These are phyloP conservation scores for Tuta absoluta DNA, from an alignment of 2,888 invertebrate genomes.

Conservation along the genomic window DNA sequence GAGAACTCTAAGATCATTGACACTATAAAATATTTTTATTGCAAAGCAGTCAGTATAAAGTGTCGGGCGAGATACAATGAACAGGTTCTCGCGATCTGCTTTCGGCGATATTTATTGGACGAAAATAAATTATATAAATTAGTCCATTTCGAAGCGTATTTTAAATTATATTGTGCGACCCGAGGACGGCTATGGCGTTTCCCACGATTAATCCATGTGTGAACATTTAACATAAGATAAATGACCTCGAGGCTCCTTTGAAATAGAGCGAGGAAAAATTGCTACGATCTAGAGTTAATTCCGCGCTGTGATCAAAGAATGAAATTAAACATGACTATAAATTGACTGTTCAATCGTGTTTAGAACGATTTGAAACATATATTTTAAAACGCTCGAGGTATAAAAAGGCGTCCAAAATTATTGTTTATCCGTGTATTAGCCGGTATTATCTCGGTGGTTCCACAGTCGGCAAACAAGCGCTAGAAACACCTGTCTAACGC, in stretches of 20 bases:
- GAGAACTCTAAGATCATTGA: conserved; percentile 43
- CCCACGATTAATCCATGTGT: conserved; percentile 24
- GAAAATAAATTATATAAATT: conserved; percentile 28
- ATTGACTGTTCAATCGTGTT: background rate
- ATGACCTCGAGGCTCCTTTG: conserved; percentile 13
- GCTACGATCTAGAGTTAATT: background rate
- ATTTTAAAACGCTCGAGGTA: background rate
- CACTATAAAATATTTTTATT: conserved; percentile 43
- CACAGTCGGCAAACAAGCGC: conserved; percentile 35
- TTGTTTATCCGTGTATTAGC: conserved; percentile 17
- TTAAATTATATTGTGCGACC: conserved; percentile 11
- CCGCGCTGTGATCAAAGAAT: conserved; percentile 4
- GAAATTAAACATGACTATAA: background rate
- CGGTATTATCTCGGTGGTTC: conserved; percentile 10
- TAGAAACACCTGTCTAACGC: conserved; percentile 75
- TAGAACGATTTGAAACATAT: no score
- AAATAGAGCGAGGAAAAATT: conserved; percentile 12
- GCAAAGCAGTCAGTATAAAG: conserved; percentile 3
- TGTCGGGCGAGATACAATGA: conserved; percentile 20
- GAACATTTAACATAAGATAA: conserved; percentile 12
- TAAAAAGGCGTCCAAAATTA: conserved; percentile 7
- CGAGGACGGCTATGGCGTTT: conserved; percentile 10
- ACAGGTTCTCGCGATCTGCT: conserved; percentile 23
- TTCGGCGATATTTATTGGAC: conserved; percentile 23
- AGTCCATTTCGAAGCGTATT: conserved; percentile 18